Evolutionary conservation across 1,140 invertebrate genomes (phyloP).

Genomic region (Leptoteleia sp.): DNA sequence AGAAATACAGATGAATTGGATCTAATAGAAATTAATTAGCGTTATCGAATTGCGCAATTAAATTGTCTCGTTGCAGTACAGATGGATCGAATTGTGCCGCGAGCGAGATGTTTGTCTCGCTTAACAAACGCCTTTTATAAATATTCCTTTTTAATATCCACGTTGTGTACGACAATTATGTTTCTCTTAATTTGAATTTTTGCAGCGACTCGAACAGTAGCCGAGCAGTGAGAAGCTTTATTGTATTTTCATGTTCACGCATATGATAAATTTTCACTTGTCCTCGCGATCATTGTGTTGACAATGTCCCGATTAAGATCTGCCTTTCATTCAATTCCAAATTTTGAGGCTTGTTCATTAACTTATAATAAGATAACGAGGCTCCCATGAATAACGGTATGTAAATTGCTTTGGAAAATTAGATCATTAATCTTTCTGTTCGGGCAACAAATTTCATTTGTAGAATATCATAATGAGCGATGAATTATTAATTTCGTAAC

Average conservation of each 20-base stretch:
- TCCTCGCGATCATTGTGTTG: background rate
- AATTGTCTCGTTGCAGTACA: background rate
- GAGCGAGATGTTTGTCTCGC: background rate
- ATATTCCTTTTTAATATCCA: background rate
- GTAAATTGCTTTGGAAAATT: no score
- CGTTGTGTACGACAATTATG: background rate
- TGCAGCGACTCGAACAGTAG: background rate
- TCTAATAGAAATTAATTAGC: no score
- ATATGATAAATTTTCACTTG: slow-evolving; percentile 3
- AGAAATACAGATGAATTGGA: no score
- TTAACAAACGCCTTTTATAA: background rate
- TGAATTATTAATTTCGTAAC: no score
- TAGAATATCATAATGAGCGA: no score
- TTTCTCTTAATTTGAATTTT: slow-evolving; percentile 6
- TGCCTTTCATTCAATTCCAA: background rate
- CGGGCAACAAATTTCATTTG: no score
- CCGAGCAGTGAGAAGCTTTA: background rate
- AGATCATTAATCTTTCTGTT: no score
- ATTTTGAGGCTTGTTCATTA: background rate
- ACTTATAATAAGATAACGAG: background rate
- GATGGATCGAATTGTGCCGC: background rate
- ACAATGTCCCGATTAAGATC: background rate
- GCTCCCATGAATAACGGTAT: no score
- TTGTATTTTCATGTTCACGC: background rate
- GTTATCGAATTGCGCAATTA: no score